Evolutionary conservation across 2,113 vertebrate species (phyloP).

Genomic region (Heterochromis multidens): DNA sequence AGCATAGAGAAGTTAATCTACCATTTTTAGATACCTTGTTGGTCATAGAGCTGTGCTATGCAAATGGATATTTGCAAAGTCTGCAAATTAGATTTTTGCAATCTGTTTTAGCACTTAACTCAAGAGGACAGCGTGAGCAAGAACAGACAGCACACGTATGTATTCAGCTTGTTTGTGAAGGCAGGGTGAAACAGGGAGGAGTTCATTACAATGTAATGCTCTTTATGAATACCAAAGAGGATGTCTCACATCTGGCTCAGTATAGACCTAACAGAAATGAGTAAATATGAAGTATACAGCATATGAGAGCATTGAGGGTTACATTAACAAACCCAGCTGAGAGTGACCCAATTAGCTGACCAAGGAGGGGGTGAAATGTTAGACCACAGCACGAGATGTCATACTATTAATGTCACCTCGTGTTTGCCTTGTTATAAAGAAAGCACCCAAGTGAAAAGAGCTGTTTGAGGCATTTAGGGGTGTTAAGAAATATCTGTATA

Average conservation of each 20-base stretch:
- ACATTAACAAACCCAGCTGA: constrained; percentile 40
- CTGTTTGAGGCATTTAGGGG: background rate
- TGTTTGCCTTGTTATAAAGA: background rate
- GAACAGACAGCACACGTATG: too few species aligned
- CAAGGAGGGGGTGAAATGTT: constrained; percentile 15
- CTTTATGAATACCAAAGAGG: background rate
- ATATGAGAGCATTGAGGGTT: constrained; percentile 4
- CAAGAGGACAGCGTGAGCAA: too few species aligned
- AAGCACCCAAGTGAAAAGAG: background rate
- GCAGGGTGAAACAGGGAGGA: background rate
- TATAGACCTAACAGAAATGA: background rate
- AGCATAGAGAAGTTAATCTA: background rate
- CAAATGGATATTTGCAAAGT: background rate
- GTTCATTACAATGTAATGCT: background rate
- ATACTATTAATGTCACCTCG: constrained; percentile 4
- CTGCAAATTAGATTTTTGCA: background rate
- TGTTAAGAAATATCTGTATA: background rate
- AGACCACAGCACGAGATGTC: constrained; percentile 12
- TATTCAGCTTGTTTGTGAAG: too few species aligned
- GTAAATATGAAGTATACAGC: background rate
- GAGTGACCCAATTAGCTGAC: constrained; percentile 60
- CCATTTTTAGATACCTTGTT: background rate
- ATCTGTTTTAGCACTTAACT: background rate
- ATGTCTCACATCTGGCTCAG: background rate
- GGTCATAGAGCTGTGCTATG: background rate